Evolutionary conservation across 2,113 vertebrate genomes (phyloP).

Genomic region (Melanostigma gelatinosum): DNA sequence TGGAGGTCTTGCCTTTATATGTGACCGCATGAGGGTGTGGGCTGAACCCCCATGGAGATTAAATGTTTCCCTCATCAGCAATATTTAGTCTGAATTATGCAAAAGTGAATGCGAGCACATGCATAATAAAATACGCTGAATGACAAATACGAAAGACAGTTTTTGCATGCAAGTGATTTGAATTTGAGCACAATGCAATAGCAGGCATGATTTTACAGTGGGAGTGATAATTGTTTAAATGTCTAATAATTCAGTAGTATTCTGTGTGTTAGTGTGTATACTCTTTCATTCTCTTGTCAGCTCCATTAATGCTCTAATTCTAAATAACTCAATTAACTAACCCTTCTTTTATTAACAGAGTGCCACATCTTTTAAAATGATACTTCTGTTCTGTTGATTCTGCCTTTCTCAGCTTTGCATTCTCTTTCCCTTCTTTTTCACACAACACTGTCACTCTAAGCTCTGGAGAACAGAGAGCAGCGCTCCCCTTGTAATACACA

Average conservation of each 20-base stretch:
- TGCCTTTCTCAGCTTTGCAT: conserved; percentile 63
- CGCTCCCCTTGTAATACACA: conserved; percentile 41
- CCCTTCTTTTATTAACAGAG: conserved; percentile 30
- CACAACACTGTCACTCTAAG: conserved; percentile 62
- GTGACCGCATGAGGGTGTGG: conserved; percentile 20
- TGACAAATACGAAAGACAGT: conserved; percentile 12
- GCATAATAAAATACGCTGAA: conserved; percentile 30
- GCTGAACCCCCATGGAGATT: conserved; percentile 32
- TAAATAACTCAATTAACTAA: conserved; percentile 53
- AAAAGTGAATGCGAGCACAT: conserved; percentile 13
- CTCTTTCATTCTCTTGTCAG: neutral
- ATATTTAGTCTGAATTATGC: conserved; percentile 44
- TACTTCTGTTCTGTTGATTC: conserved; percentile 36
- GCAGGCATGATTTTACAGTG: neutral
- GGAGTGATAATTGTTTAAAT: conserved; percentile 17
- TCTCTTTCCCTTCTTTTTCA: conserved; percentile 48
- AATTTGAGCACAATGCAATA: conserved; percentile 20
- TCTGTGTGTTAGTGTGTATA: conserved; percentile 8
- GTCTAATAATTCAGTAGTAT: neutral
- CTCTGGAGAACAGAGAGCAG: conserved; percentile 57
- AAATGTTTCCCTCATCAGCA: conserved; percentile 36
- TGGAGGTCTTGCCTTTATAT: conserved; percentile 10
- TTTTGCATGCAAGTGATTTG: conserved; percentile 1
- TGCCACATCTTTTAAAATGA: conserved; percentile 22
- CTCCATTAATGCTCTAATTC: conserved; percentile 26